Evolutionary conservation across 2,888 invertebrate species (phyloP), one percentile per base, ranked within the genome.

Genomic region (Erannis defoliaria): DNA sequence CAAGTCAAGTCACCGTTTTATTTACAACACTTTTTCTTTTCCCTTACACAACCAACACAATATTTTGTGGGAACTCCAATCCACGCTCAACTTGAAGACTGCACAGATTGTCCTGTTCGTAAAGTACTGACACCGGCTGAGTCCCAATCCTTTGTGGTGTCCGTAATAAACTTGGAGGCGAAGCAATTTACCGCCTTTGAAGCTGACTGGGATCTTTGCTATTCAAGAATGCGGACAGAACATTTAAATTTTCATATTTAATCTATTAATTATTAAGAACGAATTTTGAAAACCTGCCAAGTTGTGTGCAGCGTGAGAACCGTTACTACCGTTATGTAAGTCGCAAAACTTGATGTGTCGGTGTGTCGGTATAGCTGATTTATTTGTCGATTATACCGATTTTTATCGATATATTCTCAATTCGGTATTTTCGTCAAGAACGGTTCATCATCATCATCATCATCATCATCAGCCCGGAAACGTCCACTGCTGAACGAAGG

Each of bases 141-240:
- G 40, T 40, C 33, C 40, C 46, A 16, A 6, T 42, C 54, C 60
- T 54, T 60, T 60, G 54, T 35, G 60, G 35, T 35, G 42, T 14
- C 23, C 14, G 29, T 53, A 48, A 60, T 60, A 60, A 53, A 48
- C 54, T 60, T 29, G 48, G 46, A 59, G 26, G 12, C 26, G 26
- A 19, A 48, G 54, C 38, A 48, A 48, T 59, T 53, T 53, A 53
- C 26, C 5, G 21, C 18, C 14, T 53, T 40, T 16, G 21, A 16
- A 45, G 21, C 45, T 51, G 19, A 35, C 45, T 55, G 23, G 19
- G 16, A 37, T 35, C 26, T 40, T 40, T 38, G 29, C 33, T 31
- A 46, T 46, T 45, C 46, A 46, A 38, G 29, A 40, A 29, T 40
- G 8, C 18, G 18, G 3, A 29, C 40, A 10, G n/a, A 51, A 51